Percentiles rank a stretch among this genome's conserved stretches.
These are phyloP conservation scores for Mayetiola destructor DNA, from an alignment of 2,888 invertebrate species.

Conservation along the genomic window DNA sequence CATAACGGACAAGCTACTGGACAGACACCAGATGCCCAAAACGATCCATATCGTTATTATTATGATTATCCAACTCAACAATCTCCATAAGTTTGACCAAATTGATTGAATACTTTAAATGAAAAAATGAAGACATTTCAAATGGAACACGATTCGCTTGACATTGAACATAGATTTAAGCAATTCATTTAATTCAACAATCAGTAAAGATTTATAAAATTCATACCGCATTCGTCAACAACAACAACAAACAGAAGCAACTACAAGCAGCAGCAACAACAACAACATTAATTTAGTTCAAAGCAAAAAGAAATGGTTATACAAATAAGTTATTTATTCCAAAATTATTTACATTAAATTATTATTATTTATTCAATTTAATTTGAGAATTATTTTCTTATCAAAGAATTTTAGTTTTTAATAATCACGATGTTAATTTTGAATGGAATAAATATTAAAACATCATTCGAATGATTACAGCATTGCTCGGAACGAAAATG, in stretches of 20 bases:
- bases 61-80: slow-evolving; percentile 9
- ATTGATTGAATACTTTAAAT: not conserved
- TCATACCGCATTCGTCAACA: slow-evolving; percentile 7
- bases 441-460: too few relatives aligned
- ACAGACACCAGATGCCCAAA: slow-evolving; percentile 21
- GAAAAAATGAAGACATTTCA: too few relatives aligned
- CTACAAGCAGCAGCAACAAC: not conserved
- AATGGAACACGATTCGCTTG: slow-evolving; percentile 7
- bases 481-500: too few relatives aligned
- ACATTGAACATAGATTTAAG: slow-evolving; percentile 1
- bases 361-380: slow-evolving; percentile 11
- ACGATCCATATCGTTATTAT: slow-evolving; percentile 46
- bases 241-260: slow-evolving; percentile 13
- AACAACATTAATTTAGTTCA: not conserved
- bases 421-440: too few relatives aligned
- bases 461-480: too few relatives aligned
- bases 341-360: too few relatives aligned
- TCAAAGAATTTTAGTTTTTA: too few relatives aligned
- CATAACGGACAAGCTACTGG: not conserved
- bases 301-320: too few relatives aligned
- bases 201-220: not conserved
- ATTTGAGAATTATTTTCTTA: too few relatives aligned
- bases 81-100: not conserved
- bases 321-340: too few relatives aligned
- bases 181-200: too few relatives aligned